These are phyloP conservation scores for Epirrhoe tristata DNA, from an alignment of 2,888 invertebrate genomes.

Conservation along the genomic window DNA sequence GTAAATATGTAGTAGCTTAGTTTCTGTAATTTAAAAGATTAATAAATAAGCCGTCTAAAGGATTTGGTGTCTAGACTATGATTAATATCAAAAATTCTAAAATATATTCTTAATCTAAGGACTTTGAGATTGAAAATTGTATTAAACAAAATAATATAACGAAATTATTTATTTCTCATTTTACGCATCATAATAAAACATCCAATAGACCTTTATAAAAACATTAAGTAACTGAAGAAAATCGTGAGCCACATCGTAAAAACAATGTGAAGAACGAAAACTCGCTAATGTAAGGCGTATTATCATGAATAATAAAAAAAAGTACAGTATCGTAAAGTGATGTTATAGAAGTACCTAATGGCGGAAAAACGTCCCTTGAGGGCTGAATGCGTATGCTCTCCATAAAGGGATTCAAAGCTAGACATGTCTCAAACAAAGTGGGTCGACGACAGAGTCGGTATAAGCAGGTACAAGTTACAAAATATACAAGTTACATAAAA, in stretches of 20 bases:
- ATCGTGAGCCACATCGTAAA: constrained; percentile 53
- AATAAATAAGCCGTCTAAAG: too few species aligned
- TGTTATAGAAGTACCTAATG: constrained; percentile 74
- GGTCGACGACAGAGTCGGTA: background rate
- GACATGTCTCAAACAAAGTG: constrained; percentile 30
- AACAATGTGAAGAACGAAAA: constrained; percentile 64
- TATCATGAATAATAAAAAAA: constrained; percentile 82
- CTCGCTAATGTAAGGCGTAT: constrained; percentile 76
- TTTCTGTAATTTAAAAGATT: too few species aligned
- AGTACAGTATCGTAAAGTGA: constrained; percentile 75
- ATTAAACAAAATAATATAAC: background rate
- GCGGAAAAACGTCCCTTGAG: constrained; percentile 72
- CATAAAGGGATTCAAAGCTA: constrained; percentile 42
- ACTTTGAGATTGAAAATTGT: background rate
- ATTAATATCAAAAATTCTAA: too few species aligned
- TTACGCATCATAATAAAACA: constrained; percentile 42
- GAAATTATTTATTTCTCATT: background rate
- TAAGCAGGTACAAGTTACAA: too few species aligned
- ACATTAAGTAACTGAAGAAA: constrained; percentile 51
- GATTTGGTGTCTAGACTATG: too few species aligned
- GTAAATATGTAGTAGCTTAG: too few species aligned
- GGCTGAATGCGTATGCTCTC: constrained; percentile 50
- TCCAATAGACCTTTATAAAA: constrained; percentile 54
- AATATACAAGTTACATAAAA: too few species aligned
- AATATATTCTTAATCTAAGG: background rate